Evolutionary conservation across 2,113 vertebrate species (phyloP).

Genomic region (Globicephala melas): DNA sequence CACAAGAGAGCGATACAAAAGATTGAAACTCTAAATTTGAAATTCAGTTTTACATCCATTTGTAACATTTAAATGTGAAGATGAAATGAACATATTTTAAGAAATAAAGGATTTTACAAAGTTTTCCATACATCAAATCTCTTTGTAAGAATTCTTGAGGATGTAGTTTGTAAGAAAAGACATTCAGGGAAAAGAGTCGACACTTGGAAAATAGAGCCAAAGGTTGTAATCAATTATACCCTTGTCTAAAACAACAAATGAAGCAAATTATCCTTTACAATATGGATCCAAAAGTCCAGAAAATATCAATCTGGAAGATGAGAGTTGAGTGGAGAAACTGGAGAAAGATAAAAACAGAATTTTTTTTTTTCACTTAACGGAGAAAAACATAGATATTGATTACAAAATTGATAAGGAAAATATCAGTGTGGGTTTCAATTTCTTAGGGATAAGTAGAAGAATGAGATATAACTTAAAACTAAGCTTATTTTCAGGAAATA

Average conservation of each 20-base stretch:
- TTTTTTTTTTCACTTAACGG: neutral
- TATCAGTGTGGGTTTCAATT: neutral
- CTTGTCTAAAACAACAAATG: neutral
- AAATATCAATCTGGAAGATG: neutral
- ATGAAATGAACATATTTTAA: neutral
- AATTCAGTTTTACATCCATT: neutral
- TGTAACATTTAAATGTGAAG: neutral
- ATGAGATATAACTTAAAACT: neutral
- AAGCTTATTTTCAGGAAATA: neutral
- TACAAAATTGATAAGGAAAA: neutral
- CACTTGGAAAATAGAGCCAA: neutral
- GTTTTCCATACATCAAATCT: neutral
- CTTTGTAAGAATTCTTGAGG: neutral
- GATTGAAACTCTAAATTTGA: neutral
- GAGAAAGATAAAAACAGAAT: neutral
- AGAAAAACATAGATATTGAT: neutral
- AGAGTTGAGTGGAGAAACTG: neutral
- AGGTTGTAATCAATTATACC: neutral
- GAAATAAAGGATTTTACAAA: neutral
- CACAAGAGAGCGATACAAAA: neutral
- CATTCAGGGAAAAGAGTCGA: neutral
- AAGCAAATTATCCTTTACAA: neutral
- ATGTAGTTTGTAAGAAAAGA: neutral
- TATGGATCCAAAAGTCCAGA: neutral
- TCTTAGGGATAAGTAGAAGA: neutral